Evolutionary conservation across 2,797 vertebrate species (phyloP), one percentile per base, ranked within the genome.

Genomic region (Leptoclinus maculatus): DNA sequence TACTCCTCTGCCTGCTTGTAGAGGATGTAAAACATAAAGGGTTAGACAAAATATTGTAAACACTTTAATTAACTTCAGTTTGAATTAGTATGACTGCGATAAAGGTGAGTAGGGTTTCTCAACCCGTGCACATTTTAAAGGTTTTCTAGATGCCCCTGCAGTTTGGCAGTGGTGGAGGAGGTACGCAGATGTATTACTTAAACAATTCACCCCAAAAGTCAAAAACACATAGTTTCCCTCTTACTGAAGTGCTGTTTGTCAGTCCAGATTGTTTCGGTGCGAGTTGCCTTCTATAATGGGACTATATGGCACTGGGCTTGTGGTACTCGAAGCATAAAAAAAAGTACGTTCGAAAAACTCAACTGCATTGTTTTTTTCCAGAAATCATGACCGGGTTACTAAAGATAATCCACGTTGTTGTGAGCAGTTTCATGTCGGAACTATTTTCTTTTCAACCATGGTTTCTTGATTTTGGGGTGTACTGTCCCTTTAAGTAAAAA

Each of bases 1-100:
- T 76, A 77, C 59, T 69, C 45, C 17, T 51, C 63, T 66, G 53
- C 45, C 58, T 71, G 71, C 38, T 73, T 66, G 54, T 53, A 58
- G 12, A 19, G 17, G 17, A 58, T 79, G 43, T 59, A 47, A 71
- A 75, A 75, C 36, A 76, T 29, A 53, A 10, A 56, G 38, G 13
- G 17, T 7, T 7, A 19, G 53, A 38, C 19, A 4, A 21, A 38
- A 49, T 58, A 71, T 29, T 63, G 56, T 59, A 53, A 70, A 75
- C 38, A 65, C 38, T 25, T 47, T 5, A 21, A 74, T 78, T 45
- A 64, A 76, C 21, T 47, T 71, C 3, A 34, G 13, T 54, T 49
- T 71, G 4, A 54, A 64, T 70, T 41, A 60, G 27, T 16, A 64
- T 64, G 63, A 54, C 12, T 34, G 29, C 9, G 7, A 4, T n/a